Percentiles rank a stretch among this genome's conserved stretches.
Conservation (phyloP, 2,888 invertebrate species). For the Athalia rosae region DNA sequence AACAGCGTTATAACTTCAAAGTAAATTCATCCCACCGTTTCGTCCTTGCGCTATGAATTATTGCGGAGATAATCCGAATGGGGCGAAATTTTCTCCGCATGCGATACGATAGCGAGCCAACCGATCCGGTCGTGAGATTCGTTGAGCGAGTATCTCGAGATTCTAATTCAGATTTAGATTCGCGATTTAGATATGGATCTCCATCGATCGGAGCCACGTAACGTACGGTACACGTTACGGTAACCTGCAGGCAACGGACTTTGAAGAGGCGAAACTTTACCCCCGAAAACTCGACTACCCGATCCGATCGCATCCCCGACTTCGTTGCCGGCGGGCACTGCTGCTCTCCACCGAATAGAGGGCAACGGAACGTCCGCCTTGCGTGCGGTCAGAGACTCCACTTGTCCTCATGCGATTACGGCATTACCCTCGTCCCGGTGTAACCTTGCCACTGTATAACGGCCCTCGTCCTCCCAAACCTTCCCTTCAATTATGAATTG, state of each 20-base stretch:
- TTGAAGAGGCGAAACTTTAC: not conserved
- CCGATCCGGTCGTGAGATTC: not conserved
- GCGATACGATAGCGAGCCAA: not conserved
- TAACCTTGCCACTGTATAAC: not conserved
- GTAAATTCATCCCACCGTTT: slow-evolving; percentile 10
- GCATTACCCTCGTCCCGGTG: not conserved
- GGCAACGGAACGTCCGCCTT: not conserved
- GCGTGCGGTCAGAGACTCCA: slow-evolving; percentile 35
- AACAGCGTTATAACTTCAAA: slow-evolving; percentile 31
- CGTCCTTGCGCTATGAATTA: slow-evolving; percentile 20
- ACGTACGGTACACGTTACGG: too few species aligned
- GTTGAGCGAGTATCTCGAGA: not conserved
- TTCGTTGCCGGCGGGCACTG: not conserved
- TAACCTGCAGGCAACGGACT: not conserved
- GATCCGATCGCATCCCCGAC: slow-evolving; percentile 14
- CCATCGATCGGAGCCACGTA: too few species aligned
- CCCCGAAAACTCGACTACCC: not conserved
- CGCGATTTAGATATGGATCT: not conserved
- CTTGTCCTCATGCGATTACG: slow-evolving; percentile 40
- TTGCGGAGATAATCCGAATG: slow-evolving; percentile 12
- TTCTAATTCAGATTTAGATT: not conserved
- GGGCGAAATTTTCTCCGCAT: not conserved
- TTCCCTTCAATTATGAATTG: not conserved
- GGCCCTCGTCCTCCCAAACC: not conserved
- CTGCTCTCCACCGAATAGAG: not conserved